Percentiles rank a stretch among this genome's conserved stretches.
Evolutionary conservation across 2,888 invertebrate genomes (phyloP).

Genomic region (Tribolium freemani): DNA sequence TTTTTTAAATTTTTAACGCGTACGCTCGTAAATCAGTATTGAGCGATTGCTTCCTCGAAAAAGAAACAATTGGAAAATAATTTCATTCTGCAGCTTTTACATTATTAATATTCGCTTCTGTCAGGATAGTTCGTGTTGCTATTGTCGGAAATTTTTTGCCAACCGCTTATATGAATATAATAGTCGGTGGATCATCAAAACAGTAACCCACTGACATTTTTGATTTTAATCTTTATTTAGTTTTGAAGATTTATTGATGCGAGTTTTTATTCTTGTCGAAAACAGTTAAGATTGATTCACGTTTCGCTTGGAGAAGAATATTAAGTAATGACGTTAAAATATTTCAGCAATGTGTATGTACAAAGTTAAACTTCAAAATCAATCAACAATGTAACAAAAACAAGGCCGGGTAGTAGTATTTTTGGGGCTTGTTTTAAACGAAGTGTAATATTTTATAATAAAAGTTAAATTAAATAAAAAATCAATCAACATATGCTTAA

Average conservation of each 20-base stretch:
- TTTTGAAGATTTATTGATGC: neutral
- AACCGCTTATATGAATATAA: conserved; percentile 2
- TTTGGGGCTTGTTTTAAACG: neutral
- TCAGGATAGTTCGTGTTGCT: neutral
- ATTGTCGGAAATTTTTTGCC: conserved; percentile 1
- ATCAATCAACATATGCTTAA: neutral
- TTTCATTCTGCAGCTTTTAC: neutral
- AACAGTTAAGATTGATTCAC: neutral
- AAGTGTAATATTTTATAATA: conserved; percentile 8
- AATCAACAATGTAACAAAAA: conserved; percentile 4
- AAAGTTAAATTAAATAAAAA: neutral
- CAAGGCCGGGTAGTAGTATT: too few relatives aligned
- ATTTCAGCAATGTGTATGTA: neutral
- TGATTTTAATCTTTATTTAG: neutral
- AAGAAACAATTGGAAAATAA: conserved; percentile 18
- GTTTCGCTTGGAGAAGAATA: neutral
- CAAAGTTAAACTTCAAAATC: neutral
- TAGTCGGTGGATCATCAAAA: neutral
- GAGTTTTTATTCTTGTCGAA: neutral
- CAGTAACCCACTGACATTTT: neutral
- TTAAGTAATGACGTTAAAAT: neutral
- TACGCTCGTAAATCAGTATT: neutral
- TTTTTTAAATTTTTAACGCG: neutral
- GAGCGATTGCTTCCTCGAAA: conserved; percentile 8
- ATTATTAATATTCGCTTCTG: conserved; percentile 15